Percentiles rank a stretch among this genome's conserved stretches.
Conservation (phyloP, 2,113 vertebrate species). For the Abramis brama region DNA sequence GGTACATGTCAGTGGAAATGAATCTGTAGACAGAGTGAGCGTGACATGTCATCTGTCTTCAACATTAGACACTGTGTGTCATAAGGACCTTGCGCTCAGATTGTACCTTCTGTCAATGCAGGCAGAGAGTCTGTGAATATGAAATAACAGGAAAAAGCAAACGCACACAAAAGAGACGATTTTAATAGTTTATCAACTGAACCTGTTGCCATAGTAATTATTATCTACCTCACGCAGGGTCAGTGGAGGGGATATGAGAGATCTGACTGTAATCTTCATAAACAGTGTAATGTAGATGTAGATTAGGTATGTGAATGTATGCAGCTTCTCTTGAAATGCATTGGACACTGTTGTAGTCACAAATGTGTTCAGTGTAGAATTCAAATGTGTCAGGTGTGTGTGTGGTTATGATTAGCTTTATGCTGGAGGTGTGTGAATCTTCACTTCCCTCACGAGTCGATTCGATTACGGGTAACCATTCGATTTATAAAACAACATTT, state of each 20-base stretch:
- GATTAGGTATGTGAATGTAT: background rate
- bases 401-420: background rate
- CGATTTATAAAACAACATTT: too few species aligned
- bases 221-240: background rate
- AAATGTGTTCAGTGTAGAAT: background rate
- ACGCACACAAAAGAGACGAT: slow-evolving; percentile 56
- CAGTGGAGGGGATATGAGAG: background rate
- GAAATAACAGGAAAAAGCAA: slow-evolving; percentile 71
- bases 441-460: too few species aligned
- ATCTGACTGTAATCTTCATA: slow-evolving; percentile 1
- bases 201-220: slow-evolving; percentile 66
- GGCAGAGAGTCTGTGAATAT: slow-evolving; percentile 66
- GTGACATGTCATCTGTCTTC: slow-evolving; percentile 65
- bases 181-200: slow-evolving; percentile 63
- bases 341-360: too few species aligned
- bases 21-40: slow-evolving; percentile 40
- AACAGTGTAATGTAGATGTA: background rate
- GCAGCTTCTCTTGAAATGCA: background rate
- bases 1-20: slow-evolving; percentile 39
- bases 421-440: too few species aligned
- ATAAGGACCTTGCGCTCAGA: slow-evolving; percentile 72
- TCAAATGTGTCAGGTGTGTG: background rate
- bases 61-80: slow-evolving; percentile 68
- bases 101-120: slow-evolving; percentile 71
- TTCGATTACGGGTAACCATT: too few species aligned